A percentile compares a stretch with the other conserved stretches of the same genome.
Conservation (phyloP, 35 echinoderm and acorn worm genomes). For the Eucidaris tribuloides region DNA sequence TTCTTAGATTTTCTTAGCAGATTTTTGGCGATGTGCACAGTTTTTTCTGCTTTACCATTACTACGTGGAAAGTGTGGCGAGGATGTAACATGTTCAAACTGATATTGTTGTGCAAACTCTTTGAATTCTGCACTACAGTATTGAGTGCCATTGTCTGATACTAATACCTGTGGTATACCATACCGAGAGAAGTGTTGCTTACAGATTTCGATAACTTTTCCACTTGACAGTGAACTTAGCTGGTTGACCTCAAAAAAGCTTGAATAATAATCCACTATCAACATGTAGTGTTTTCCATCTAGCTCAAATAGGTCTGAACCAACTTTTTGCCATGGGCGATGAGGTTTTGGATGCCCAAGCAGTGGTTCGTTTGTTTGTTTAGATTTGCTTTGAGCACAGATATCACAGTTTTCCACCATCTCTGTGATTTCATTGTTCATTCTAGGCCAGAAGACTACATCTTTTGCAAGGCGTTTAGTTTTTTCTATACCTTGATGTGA, state of each 20-base stretch:
- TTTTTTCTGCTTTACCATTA: slow-evolving; percentile 45
- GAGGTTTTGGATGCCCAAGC: slow-evolving; percentile 34
- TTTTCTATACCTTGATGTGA: slow-evolving; percentile 53
- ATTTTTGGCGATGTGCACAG: slow-evolving; percentile 29
- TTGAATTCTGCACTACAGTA: slow-evolving; percentile 8
- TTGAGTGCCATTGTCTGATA: slow-evolving; percentile 57
- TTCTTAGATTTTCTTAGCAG: slow-evolving; percentile 37
- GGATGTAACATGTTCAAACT: not conserved
- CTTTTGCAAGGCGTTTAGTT: slow-evolving; percentile 33
- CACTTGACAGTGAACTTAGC: slow-evolving; percentile 1
- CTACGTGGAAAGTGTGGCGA: slow-evolving; percentile 22
- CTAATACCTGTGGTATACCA: slow-evolving; percentile 31
- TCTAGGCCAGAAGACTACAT: slow-evolving; percentile 49
- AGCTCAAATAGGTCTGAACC: slow-evolving; percentile 43
- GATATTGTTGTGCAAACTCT: slow-evolving; percentile 26
- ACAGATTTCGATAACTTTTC: slow-evolving; percentile 22
- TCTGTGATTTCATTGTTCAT: slow-evolving; percentile 35
- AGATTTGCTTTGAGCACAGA: slow-evolving; percentile 16
- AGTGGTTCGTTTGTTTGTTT: slow-evolving; percentile 41
- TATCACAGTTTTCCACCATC: not conserved
- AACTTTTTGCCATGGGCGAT: slow-evolving; percentile 42
- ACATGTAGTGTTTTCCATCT: slow-evolving; percentile 8
- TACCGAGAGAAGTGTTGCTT: slow-evolving; percentile 56
- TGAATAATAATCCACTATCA: slow-evolving; percentile 43
- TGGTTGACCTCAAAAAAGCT: slow-evolving; percentile 43